phyloP scores from a whole-genome alignment of 2,888 invertebrate genomes.

The Philereme vetulata region DNA sequence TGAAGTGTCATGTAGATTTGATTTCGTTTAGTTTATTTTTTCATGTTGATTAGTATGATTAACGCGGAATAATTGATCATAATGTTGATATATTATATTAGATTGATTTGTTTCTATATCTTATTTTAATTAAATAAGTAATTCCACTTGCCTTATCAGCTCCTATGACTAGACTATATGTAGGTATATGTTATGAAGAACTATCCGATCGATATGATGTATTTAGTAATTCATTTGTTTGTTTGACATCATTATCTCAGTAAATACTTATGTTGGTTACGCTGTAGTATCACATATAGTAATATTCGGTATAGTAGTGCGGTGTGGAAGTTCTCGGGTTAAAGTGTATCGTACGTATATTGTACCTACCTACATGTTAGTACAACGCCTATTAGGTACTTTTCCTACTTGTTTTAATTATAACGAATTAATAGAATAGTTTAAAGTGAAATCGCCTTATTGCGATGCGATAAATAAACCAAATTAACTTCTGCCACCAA shows the following conservation, averaged over 20 bases:
- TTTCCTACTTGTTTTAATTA: constrained; percentile 75
- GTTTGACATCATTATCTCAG: constrained; percentile 42
- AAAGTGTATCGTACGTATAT: constrained; percentile 58
- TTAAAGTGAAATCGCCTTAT: constrained; percentile 37
- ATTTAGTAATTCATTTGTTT: constrained; percentile 44
- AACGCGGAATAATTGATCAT: no score
- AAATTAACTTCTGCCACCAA: no score
- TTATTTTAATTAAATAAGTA: background rate
- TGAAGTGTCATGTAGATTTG: no score
- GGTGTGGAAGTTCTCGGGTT: constrained; percentile 48
- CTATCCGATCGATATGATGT: constrained; percentile 24
- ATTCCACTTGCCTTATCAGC: constrained; percentile 16
- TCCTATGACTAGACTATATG: constrained; percentile 7
- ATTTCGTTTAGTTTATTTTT: no score
- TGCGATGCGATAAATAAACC: background rate
- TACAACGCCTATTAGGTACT: constrained; percentile 58
- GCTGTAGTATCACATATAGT: constrained; percentile 36
- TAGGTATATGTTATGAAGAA: no score
- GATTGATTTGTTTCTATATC: background rate
- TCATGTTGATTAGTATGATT: no score
- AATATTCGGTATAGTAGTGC: constrained; percentile 19
- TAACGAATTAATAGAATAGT: constrained; percentile 53
- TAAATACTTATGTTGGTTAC: constrained; percentile 29
- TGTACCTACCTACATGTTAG: constrained; percentile 16
- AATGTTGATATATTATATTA: no score